phyloP scores from a whole-genome alignment of 1,140 invertebrate species.

The Ganaspis sp. region DNA sequence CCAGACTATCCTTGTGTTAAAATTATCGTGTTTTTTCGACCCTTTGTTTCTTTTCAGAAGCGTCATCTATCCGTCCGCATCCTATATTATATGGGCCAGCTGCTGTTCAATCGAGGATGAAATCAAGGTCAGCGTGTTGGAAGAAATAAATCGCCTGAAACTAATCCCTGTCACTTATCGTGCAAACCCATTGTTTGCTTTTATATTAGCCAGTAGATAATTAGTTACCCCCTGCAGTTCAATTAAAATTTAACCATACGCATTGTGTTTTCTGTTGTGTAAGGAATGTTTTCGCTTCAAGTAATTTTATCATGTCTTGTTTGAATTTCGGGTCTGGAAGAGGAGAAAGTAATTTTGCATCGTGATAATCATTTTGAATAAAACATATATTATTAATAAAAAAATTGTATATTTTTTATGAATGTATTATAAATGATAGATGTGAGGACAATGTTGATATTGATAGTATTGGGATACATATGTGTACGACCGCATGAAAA shows the following conservation, averaged over 20 bases:
- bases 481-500: no score
- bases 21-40: slow-evolving; percentile 4
- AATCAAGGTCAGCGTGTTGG: slow-evolving; percentile 27
- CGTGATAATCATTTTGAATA: no score
- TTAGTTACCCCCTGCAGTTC: neutral
- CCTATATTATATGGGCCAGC: neutral
- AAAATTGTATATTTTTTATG: no score
- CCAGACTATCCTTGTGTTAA: slow-evolving; percentile 14
- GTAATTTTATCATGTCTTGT: no score
- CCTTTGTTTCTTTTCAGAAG: slow-evolving; percentile 21
- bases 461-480: no score
- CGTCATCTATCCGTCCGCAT: neutral
- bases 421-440: no score
- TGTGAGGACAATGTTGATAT: no score
- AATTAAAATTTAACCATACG: neutral
- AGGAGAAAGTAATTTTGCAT: no score
- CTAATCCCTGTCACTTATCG: slow-evolving; percentile 28
- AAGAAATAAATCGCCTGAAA: slow-evolving; percentile 25
- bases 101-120: slow-evolving; percentile 31
- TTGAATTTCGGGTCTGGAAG: no score
- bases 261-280: no score
- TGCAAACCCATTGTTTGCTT: slow-evolving; percentile 1
- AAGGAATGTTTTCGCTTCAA: no score
- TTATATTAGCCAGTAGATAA: slow-evolving; percentile 10
- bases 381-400: no score